A percentile compares a stretch with the other conserved stretches of the same genome.
These are phyloP conservation scores for Melipona beecheii DNA, from an alignment of 2,888 invertebrate genomes.

Conservation along the genomic window DNA sequence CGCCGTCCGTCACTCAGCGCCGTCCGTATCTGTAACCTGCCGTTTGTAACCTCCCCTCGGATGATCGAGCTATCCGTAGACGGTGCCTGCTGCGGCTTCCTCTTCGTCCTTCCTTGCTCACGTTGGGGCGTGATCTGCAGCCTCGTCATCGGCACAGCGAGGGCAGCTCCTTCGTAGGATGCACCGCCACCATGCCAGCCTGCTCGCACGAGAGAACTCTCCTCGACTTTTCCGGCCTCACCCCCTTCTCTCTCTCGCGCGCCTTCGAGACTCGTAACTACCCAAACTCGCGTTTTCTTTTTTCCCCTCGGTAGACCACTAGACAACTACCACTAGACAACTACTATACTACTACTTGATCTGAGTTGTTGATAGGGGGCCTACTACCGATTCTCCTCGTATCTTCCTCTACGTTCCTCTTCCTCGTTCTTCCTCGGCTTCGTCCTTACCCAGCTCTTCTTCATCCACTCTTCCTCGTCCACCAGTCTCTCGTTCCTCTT, in stretches of 20 bases:
- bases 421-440: not conserved
- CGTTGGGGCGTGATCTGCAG: slow-evolving; percentile 65
- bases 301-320: too few relatives aligned
- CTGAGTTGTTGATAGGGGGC: not conserved
- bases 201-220: slow-evolving; percentile 35
- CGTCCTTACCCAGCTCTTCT: slow-evolving; percentile 5
- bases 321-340: slow-evolving; percentile 17
- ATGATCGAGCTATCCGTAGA: slow-evolving; percentile 70
- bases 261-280: not conserved
- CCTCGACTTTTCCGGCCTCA: slow-evolving; percentile 33
- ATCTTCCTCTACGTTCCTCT: not conserved
- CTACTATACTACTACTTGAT: slow-evolving; percentile 12
- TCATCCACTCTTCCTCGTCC: not conserved
- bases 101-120: slow-evolving; percentile 67
- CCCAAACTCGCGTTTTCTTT: not conserved
- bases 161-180: slow-evolving; percentile 71
- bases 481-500: slow-evolving; percentile 24
- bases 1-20: slow-evolving; percentile 71
- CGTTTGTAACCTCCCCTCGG: slow-evolving; percentile 52
- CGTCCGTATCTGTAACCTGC: slow-evolving; percentile 43
- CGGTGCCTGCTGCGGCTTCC: slow-evolving; percentile 65
- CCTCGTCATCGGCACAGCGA: slow-evolving; percentile 79
- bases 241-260: slow-evolving; percentile 9
- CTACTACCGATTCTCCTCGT: slow-evolving; percentile 3
- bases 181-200: slow-evolving; percentile 74